Percentiles rank a stretch among this genome's conserved stretches.
Evolutionary conservation across 2,888 invertebrate genomes (phyloP).

Genomic region (Monochamus alternatus): DNA sequence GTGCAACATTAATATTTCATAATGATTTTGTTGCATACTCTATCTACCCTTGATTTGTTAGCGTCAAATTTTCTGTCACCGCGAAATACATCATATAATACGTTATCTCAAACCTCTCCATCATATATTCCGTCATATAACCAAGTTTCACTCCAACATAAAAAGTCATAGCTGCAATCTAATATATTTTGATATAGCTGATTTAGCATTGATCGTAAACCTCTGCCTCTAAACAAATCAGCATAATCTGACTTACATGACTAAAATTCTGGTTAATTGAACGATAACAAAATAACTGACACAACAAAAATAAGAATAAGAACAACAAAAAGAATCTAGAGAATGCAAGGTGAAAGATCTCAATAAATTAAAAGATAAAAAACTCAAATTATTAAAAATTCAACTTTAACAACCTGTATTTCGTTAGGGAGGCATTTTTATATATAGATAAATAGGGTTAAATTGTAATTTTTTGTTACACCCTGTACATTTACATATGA

Average conservation of each 20-base stretch:
- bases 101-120: background rate
- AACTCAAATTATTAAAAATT: too few relatives aligned
- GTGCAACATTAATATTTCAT: background rate
- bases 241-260: background rate
- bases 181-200: background rate
- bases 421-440: too few relatives aligned
- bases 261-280: too few relatives aligned
- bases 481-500: too few relatives aligned
- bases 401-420: too few relatives aligned
- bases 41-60: background rate
- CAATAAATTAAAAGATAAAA: too few relatives aligned
- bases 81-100: background rate
- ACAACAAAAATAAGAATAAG: too few relatives aligned
- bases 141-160: slow-evolving; percentile 1
- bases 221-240: background rate
- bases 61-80: background rate
- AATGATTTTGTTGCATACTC: background rate
- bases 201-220: background rate
- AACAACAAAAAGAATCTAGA: too few relatives aligned
- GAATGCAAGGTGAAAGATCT: too few relatives aligned
- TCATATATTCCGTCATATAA: background rate
- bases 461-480: too few relatives aligned
- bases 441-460: too few relatives aligned
- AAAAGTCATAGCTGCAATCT: background rate
- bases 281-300: too few relatives aligned